Evolutionary conservation across 2,113 vertebrate species (phyloP), one percentile per base, ranked within the genome.

Genomic region (Nothoprocta pentlandii): DNA sequence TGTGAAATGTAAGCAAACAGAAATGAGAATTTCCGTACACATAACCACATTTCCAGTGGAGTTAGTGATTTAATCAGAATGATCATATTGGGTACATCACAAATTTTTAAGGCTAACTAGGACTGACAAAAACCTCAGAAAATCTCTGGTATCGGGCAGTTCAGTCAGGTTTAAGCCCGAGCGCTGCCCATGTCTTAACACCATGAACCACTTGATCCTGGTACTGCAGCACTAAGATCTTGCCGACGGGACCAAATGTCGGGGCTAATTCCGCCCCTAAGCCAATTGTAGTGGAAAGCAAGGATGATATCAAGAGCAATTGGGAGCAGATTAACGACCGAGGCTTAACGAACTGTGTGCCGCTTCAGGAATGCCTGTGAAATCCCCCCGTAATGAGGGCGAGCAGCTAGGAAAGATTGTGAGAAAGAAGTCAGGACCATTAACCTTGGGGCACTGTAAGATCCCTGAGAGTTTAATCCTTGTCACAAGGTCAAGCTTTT

Each of bases 301-400:
- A 80, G 83, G 90, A 96, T 96, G 86, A 90, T 58, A 89, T 91
- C 94, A 95, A 70, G 75, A 85, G 84, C 81, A 90, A 36, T 95
- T 95, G 93, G 80, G 73, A 95, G 70, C 78, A 87, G 97, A 97
- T 98, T 98, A 98, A 86, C 96, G 96, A 96, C 97, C 96, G 97
- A 97, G 96, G 95, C 97, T 97, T 97, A 97, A 96, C 95, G 95
- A 98, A 96, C 97, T 91, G 34, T 97, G 92, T 77, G 90, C 95
- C 96, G 76, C 86, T 97, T 51, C 91, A 87, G 93, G 96, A 97
- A 97, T 97, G 96, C 95, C 84, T 93, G 93, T 59, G 63, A 97
- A 97, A 96, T 97, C 94, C 93, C 85, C 44, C 56, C 75, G 63
- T 98, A 98, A 98, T 98, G 96, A 98, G 97, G 77, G 93, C 90